Evolutionary conservation across 2,113 vertebrate species (phyloP).

Genomic region (Gracilinanus agilis): DNA sequence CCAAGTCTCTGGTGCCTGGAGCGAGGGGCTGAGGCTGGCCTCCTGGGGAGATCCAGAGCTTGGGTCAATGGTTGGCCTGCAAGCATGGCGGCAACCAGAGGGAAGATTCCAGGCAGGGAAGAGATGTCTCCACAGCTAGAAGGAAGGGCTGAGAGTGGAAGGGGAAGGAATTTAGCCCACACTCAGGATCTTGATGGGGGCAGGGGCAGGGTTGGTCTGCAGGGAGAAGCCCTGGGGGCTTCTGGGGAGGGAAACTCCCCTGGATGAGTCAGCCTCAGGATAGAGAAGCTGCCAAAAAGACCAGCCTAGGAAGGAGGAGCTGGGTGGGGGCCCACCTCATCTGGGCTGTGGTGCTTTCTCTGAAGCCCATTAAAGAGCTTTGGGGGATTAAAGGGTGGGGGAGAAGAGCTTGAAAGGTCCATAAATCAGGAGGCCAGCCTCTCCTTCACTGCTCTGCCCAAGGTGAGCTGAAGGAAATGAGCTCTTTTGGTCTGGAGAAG

Average conservation of each 20-base stretch:
- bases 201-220: background rate
- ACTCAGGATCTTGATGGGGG: background rate
- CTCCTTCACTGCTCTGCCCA: no score
- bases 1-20: no score
- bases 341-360: background rate
- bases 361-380: no score
- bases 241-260: background rate
- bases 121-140: background rate
- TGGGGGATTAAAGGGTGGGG: background rate
- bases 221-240: background rate
- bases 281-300: no score
- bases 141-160: background rate
- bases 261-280: background rate
- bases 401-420: background rate
- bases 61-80: background rate
- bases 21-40: no score
- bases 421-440: no score
- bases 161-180: no score
- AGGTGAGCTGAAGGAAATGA: no score
- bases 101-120: no score
- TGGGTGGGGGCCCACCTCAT: background rate
- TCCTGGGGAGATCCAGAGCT: background rate
- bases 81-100: background rate
- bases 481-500: background rate
- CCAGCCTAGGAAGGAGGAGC: background rate